These are phyloP conservation scores for Diarsia brunnea DNA, from an alignment of 2,888 invertebrate species.

Conservation along the genomic window DNA sequence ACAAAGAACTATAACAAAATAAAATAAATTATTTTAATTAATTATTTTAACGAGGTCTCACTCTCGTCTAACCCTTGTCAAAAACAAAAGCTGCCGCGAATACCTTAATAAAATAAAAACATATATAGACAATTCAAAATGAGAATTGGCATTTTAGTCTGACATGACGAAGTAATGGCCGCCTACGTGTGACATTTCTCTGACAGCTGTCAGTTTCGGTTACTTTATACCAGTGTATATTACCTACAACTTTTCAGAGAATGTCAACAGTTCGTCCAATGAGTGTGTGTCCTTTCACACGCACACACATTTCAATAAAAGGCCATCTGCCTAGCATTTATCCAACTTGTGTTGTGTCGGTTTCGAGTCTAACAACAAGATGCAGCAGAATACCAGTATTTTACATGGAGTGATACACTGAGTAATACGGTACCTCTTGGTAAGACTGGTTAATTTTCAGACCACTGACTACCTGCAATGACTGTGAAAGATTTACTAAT, in stretches of 20 bases:
- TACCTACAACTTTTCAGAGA: background rate
- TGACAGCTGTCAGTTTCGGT: constrained; percentile 28
- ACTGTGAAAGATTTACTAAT: background rate
- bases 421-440: background rate
- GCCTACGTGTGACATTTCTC: constrained; percentile 13
- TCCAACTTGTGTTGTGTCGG: background rate
- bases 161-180: constrained; percentile 21
- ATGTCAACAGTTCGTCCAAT: background rate
- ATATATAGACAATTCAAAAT: constrained; percentile 30
- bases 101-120: constrained; percentile 7
- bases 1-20: constrained; percentile 6
- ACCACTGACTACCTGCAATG: background rate
- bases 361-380: background rate
- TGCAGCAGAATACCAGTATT: too few species aligned
- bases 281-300: background rate
- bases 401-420: background rate
- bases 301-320: background rate
- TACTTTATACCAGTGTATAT: constrained; percentile 13
- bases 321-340: background rate
- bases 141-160: constrained; percentile 33
- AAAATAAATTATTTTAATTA: constrained; percentile 23
- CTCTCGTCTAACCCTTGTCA: constrained; percentile 42
- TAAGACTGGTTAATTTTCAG: background rate
- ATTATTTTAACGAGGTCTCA: constrained; percentile 36
- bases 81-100: constrained; percentile 28